Evolutionary conservation across 1,140 invertebrate genomes (phyloP).

Genomic region (Lordiphosa stackelbergi): DNA sequence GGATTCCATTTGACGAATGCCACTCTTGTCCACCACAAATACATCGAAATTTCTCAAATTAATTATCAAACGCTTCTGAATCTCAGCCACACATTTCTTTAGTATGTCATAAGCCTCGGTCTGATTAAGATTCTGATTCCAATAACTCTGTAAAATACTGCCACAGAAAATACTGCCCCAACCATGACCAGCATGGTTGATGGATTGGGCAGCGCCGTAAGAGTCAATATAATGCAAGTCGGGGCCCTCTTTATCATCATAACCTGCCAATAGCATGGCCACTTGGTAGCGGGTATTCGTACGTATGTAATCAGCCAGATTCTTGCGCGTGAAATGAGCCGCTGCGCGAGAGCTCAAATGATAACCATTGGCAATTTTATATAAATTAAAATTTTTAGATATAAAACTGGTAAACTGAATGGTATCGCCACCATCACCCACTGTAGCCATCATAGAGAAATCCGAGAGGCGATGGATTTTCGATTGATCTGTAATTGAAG

Average conservation of each 20-base stretch:
- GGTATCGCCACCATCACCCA: slow-evolving; percentile 96
- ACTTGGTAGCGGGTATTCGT: slow-evolving; percentile 83
- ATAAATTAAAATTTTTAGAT: slow-evolving; percentile 97
- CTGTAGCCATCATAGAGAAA: slow-evolving; percentile 92
- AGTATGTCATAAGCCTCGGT: slow-evolving; percentile 90
- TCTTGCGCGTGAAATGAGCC: slow-evolving; percentile 93
- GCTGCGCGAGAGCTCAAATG: slow-evolving; percentile 94
- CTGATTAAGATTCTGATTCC: slow-evolving; percentile 86
- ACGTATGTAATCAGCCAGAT: slow-evolving; percentile 94
- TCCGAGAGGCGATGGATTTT: slow-evolving; percentile 95
- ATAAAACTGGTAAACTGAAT: slow-evolving; percentile 99
- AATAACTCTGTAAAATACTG: slow-evolving; percentile 93
- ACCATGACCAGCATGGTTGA: slow-evolving; percentile 95
- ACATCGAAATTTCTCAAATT: slow-evolving; percentile 95
- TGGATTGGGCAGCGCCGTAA: slow-evolving; percentile 88
- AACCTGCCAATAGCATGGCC: slow-evolving; percentile 77
- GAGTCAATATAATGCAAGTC: slow-evolving; percentile 91
- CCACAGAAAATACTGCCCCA: slow-evolving; percentile 96
- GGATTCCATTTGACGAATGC: slow-evolving; percentile 84
- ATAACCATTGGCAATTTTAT: slow-evolving; percentile 98
- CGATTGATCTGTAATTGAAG: slow-evolving; percentile 87
- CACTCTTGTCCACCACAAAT: slow-evolving; percentile 89
- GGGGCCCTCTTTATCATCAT: slow-evolving; percentile 86
- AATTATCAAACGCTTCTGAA: slow-evolving; percentile 93
- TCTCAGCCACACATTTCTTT: slow-evolving; percentile 91